A percentile compares a stretch with the other conserved stretches of the same genome.
Evolutionary conservation across 92 coral and sea anemone genomes (phyloP).

Genomic region (Phymanthus crucifer): DNA sequence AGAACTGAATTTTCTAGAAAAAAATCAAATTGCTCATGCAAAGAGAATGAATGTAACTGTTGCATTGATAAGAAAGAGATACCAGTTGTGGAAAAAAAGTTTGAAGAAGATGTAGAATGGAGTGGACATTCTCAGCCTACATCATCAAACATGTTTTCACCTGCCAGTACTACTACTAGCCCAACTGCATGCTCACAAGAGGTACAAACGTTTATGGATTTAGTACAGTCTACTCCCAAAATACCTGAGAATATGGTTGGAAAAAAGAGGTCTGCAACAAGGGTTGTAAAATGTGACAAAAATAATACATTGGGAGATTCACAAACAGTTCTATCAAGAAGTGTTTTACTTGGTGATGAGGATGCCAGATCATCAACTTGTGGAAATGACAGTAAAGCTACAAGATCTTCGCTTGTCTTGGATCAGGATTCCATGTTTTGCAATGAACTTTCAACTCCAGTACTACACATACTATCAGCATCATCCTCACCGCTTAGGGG

Average conservation of each 20-base stretch:
- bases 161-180: background rate
- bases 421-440: background rate
- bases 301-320: background rate
- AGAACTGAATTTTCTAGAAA: background rate
- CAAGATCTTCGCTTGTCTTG: background rate
- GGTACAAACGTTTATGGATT: background rate
- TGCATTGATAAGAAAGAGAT: background rate
- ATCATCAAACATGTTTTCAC: conserved; percentile 11
- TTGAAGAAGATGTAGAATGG: background rate
- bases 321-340: background rate
- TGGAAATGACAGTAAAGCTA: background rate
- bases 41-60: background rate
- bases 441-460: background rate
- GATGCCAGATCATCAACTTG: background rate
- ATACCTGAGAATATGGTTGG: background rate
- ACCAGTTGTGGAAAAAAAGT: background rate
- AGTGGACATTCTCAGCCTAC: background rate
- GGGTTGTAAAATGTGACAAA: background rate
- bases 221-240: conserved; percentile 62
- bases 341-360: background rate
- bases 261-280: background rate
- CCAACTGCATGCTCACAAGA: conserved; percentile 5
- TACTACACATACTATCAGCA: background rate
- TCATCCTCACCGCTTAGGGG: background rate
- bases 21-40: background rate